These are phyloP conservation scores for Drosophila hamatofila DNA, from an alignment of 2,888 invertebrate genomes.

Conservation along the genomic window DNA sequence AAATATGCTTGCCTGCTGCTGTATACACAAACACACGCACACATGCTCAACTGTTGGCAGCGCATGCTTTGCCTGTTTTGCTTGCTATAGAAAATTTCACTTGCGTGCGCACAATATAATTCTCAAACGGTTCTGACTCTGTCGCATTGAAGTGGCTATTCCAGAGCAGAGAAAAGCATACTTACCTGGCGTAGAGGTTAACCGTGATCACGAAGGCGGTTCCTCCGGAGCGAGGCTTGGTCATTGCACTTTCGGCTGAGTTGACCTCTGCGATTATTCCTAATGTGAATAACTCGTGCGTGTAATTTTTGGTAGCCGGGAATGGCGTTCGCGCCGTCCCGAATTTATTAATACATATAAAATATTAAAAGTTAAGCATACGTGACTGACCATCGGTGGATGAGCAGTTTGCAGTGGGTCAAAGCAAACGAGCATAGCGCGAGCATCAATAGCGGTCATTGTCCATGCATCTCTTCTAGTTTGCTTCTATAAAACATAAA, in stretches of 20 bases:
- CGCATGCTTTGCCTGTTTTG: constrained; percentile 23
- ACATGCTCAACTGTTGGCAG: constrained; percentile 3
- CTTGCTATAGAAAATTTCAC: constrained; percentile 13
- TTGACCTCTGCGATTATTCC: constrained; percentile 80
- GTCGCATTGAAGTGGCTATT: background rate
- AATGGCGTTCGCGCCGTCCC: constrained; percentile 76
- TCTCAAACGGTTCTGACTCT: constrained; percentile 50
- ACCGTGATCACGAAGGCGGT: constrained; percentile 78
- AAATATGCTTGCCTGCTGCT: background rate
- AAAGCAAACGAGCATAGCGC: constrained; percentile 33
- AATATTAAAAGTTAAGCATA: too few relatives aligned
- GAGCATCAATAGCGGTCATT: constrained; percentile 16
- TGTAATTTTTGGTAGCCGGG: constrained; percentile 78
- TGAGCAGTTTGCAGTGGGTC: constrained; percentile 54
- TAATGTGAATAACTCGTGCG: constrained; percentile 78
- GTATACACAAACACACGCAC: constrained; percentile 4
- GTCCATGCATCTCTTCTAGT: constrained; percentile 40
- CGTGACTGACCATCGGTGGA: background rate
- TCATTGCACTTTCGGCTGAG: constrained; percentile 74
- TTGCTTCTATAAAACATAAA: constrained; percentile 19
- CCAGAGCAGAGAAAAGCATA: constrained; percentile 48
- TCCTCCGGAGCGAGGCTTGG: constrained; percentile 74
- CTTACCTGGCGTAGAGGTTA: constrained; percentile 77
- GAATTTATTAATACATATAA: constrained; percentile 44
- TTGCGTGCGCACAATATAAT: constrained; percentile 28